Base-by-base conservation (phyloP, 1,140 invertebrate genomes). In the Diorhabda carinulata region DNA sequence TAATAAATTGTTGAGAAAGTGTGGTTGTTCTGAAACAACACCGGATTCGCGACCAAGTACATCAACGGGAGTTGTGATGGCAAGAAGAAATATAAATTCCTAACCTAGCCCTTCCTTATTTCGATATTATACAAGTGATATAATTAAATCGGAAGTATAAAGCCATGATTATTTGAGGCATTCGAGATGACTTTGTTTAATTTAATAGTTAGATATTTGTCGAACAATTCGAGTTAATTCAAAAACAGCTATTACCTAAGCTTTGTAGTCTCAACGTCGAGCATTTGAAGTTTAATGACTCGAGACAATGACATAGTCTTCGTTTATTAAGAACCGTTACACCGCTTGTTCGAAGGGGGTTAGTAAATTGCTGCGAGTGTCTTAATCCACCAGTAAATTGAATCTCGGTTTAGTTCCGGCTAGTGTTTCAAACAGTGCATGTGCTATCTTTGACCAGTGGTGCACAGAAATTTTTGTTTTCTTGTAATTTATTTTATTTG, bases 301-400 rank as follows among this genome's bases (percentile, higher is more conserved):
- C 78, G 79, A 77, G 77, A 81, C 77, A 81, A 81, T 80, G 79
- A 80, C 78, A 79, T 80, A 80, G 79, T 80, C 78, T 80, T 80
- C 78, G 79, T 81, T 81, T 80, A 81, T 81, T 80, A 80, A 80
- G 78, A 80, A 79, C 79, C 78, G 78, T 80, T 78, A 79, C 77
- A 78, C 74, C 74, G 76, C 73, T 78, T 79, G 78, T 79, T 80
- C 78, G 71, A 78, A 75, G 77, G 77, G 78, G 78, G 79, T 78
- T 80, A 78, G 72, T 76, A 78, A 80, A 80, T 81, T 77, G 77
- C 78, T 79, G 72, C 73, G 78, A 80, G 78, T 81, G 78, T 81
- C 79, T 81, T 81, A 81, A 81, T 81, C 79, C 78, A 69, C 77
- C 74, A 77, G 77, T 80, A 81, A 80, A 81, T 81, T 81, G 78